Percentiles rank a stretch among this genome's conserved stretches.
Evolutionary conservation across 2,797 vertebrate genomes (phyloP).

Genomic region (Artibeus jamaicensis): DNA sequence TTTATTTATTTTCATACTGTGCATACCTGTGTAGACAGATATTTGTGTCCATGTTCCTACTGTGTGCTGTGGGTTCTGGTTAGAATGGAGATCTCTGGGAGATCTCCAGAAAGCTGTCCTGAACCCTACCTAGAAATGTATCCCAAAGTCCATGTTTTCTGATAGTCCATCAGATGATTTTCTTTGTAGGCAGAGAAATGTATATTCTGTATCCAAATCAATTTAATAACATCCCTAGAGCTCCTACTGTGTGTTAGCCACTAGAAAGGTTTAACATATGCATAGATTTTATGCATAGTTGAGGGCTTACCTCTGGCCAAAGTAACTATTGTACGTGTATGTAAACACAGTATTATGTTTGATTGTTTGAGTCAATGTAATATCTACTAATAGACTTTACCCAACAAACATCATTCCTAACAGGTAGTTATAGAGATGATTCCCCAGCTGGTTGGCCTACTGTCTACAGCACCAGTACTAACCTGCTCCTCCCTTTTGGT

Average conservation of each 20-base stretch:
- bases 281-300: background rate
- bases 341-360: background rate
- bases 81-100: background rate
- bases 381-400: background rate
- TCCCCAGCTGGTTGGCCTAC: background rate
- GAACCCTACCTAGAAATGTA: background rate
- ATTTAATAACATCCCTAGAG: background rate
- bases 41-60: background rate
- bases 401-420: background rate
- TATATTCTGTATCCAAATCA: background rate
- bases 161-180: background rate
- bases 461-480: background rate
- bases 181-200: background rate
- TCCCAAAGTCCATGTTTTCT: background rate
- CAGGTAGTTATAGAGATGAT: background rate
- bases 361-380: background rate
- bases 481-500: background rate
- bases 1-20: background rate
- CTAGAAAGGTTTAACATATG: background rate
- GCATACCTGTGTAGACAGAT: background rate
- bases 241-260: background rate
- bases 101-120: background rate
- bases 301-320: background rate
- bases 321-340: background rate
- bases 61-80: background rate